These are phyloP conservation scores for Candoia aspera DNA, from an alignment of 2,113 vertebrate species.

Conservation along the genomic window DNA sequence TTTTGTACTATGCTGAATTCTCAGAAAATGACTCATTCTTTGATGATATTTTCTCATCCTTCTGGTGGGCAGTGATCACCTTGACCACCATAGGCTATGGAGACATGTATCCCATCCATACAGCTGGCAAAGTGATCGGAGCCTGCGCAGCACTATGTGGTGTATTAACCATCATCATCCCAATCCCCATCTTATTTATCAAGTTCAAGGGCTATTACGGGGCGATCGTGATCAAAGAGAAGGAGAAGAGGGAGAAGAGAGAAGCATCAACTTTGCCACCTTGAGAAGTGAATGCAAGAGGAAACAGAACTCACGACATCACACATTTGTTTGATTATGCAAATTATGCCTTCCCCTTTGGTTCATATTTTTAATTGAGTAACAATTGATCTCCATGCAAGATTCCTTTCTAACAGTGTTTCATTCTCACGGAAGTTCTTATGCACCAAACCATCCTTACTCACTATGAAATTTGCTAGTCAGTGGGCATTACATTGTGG, in stretches of 20 bases:
- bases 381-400: too few relatives aligned
- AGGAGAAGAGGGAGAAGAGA: constrained; percentile 46
- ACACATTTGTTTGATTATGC: not conserved
- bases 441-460: too few relatives aligned
- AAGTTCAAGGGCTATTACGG: constrained; percentile 58
- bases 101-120: constrained; percentile 40
- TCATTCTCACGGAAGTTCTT: too few relatives aligned
- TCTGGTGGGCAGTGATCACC: constrained; percentile 64
- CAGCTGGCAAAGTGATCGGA: constrained; percentile 36
- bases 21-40: constrained; percentile 30
- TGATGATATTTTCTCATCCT: constrained; percentile 48
- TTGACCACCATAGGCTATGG: constrained; percentile 58
- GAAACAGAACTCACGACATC: not conserved
- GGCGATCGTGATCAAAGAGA: constrained; percentile 48
- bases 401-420: too few relatives aligned
- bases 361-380: too few relatives aligned
- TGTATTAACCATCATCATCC: constrained; percentile 53
- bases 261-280: not conserved
- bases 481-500: too few relatives aligned
- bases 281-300: not conserved
- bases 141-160: constrained; percentile 37
- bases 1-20: constrained; percentile 54
- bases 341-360: not conserved
- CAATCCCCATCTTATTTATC: constrained; percentile 61
- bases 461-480: too few relatives aligned